Base-by-base conservation (phyloP, 2,113 vertebrate genomes). In the Siphamia tubifer region DNA sequence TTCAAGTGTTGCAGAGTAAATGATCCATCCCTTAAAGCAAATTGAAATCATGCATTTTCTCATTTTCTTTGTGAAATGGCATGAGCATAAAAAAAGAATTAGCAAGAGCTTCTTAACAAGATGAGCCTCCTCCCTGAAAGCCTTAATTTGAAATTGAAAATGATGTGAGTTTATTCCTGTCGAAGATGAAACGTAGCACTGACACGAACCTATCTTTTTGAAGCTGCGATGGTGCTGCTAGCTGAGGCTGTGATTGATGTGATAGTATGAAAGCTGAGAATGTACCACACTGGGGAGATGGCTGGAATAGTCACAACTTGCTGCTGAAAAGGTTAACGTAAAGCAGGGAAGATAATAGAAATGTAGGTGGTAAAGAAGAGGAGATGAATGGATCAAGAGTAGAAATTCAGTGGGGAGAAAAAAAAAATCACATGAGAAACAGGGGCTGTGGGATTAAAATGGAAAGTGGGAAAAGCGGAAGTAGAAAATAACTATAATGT, bases 131-230 rank as follows among this genome's bases (percentile, higher is more conserved):
- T 38, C 35, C 47, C 64, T 54, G 38, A 76, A 64, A 60, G 68
- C 57, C 47, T 52, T 56, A 21, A 70, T 82, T 77, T 35, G 44
- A 62, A 77, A 77, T 17, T 17, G 45, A 52, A 74, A 68, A 71
- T 52, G 19, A 77, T n/a, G 34, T 2, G 11, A 42, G 30, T 55
- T 74, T 44, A 70, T 64, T 71, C 38, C 31, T 10, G 66, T 25
- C 28, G 1, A 19, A 62, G 58, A 75, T 82, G 73, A 84, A 73
- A 76, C 60, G 73, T 12, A 35, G 23, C 51, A 20, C 49, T 12
- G 74, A 64, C 73, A 40, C 2, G 1, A 12, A 44, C 24, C 65
- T 2, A 21, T 54, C 40, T 42, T 35, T 62, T 48, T 54, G 70
- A 76, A 56, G 64, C 40, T 4, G 17, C 0, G 63, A 38, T 35